Percentiles rank a stretch among this genome's conserved stretches.
phyloP scores from a whole-genome alignment of 2,888 invertebrate species.

The Ochropacha duplaris region DNA sequence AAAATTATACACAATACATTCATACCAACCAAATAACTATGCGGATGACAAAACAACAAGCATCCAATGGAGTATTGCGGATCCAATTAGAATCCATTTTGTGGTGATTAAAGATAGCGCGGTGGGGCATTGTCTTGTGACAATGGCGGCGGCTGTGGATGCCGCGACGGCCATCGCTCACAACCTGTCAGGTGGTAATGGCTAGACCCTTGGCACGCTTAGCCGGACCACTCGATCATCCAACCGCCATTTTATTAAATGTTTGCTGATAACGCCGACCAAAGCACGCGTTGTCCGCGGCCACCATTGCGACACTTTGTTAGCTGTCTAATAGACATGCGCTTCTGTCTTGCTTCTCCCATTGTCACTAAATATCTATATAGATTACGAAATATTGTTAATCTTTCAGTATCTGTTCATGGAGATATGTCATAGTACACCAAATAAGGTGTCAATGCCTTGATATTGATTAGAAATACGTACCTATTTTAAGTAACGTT shows the following conservation, averaged over 20 bases:
- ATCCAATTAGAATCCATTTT: slow-evolving; percentile 78
- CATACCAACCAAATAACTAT: neutral
- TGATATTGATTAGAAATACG: too few relatives aligned
- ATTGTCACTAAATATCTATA: slow-evolving; percentile 38
- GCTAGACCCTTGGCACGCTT: slow-evolving; percentile 53
- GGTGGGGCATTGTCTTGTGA: slow-evolving; percentile 72
- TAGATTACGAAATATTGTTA: slow-evolving; percentile 17
- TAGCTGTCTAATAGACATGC: slow-evolving; percentile 49
- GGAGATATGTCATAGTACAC: neutral
- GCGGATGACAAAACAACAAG: slow-evolving; percentile 43
- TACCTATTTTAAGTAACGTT: too few relatives aligned
- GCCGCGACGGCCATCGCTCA: slow-evolving; percentile 68
- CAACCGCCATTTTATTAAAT: slow-evolving; percentile 66
- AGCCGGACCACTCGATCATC: slow-evolving; percentile 68
- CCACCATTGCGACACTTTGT: slow-evolving; percentile 66
- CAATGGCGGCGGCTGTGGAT: slow-evolving; percentile 64
- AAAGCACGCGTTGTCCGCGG: slow-evolving; percentile 30
- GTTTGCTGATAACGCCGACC: slow-evolving; percentile 52
- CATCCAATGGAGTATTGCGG: slow-evolving; percentile 58
- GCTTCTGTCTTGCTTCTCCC: slow-evolving; percentile 40
- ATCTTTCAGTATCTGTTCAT: neutral
- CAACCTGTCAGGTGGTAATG: slow-evolving; percentile 75
- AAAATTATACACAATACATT: neutral
- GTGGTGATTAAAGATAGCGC: slow-evolving; percentile 75
- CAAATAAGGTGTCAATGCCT: neutral